Conservation (phyloP, 2,113 vertebrate genomes). For the Atrichornis clamosus region DNA sequence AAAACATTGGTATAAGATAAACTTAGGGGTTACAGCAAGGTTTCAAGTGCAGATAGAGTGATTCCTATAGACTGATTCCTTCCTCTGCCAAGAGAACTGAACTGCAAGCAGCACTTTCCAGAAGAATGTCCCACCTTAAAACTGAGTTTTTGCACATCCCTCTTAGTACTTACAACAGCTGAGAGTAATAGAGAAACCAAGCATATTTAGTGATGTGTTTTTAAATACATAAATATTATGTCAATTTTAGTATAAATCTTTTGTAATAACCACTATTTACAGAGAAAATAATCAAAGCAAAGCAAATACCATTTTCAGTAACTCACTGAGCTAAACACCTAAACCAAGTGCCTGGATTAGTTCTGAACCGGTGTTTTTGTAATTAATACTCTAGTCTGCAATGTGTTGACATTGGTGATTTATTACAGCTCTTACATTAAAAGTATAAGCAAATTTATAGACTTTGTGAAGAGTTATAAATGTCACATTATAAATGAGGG, state of each 20-base stretch:
- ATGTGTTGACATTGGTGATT: background rate
- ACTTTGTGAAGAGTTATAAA: background rate
- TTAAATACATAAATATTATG: background rate
- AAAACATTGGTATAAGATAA: background rate
- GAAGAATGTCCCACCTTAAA: background rate
- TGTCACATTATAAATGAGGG: background rate
- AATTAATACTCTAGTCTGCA: background rate
- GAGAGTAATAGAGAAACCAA: background rate
- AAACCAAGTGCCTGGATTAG: background rate
- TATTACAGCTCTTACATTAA: background rate
- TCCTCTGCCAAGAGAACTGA: background rate
- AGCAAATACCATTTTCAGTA: background rate
- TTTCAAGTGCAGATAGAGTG: background rate
- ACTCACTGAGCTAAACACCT: background rate
- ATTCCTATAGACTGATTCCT: background rate
- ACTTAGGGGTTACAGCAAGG: background rate
- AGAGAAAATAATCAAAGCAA: background rate
- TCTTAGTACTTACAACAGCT: background rate
- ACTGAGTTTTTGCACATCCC: background rate
- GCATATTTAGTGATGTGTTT: background rate
- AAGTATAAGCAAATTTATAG: background rate
- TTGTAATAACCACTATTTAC: background rate
- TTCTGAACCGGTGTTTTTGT: background rate
- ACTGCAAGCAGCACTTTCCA: background rate
- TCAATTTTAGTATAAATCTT: background rate